Percentiles rank a stretch among this genome's conserved stretches.
Evolutionary conservation across 2,797 vertebrate genomes (phyloP).

Genomic region (Heterohyrax brucei): DNA sequence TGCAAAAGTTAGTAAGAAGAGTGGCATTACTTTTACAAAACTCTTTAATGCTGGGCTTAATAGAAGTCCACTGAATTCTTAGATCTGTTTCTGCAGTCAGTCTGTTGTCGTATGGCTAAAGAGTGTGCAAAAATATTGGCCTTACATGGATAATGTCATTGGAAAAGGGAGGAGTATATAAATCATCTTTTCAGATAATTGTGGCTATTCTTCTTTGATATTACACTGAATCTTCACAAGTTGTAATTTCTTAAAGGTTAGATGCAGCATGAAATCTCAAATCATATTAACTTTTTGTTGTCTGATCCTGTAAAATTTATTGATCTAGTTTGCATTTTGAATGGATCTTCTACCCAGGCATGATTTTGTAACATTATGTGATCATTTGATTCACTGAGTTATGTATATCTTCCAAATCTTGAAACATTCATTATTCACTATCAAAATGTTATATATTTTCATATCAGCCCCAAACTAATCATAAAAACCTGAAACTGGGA

Average conservation of each 20-base stretch:
- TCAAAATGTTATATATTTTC: slow-evolving; percentile 55
- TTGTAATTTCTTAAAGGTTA: slow-evolving; percentile 48
- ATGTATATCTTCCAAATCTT: slow-evolving; percentile 20
- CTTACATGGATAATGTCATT: slow-evolving; percentile 9
- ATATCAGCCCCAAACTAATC: slow-evolving; percentile 47
- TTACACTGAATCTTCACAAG: slow-evolving; percentile 54
- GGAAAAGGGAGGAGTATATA: slow-evolving; percentile 53
- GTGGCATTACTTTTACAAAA: slow-evolving; percentile 49
- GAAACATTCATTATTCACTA: slow-evolving; percentile 32
- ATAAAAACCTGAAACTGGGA: slow-evolving; percentile 35
- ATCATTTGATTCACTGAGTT: slow-evolving; percentile 57
- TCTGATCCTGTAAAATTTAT: slow-evolving; percentile 42
- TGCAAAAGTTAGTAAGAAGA: slow-evolving; percentile 56
- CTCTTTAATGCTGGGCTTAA: slow-evolving; percentile 27
- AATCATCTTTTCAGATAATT: slow-evolving; percentile 56
- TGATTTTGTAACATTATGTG: slow-evolving; percentile 67
- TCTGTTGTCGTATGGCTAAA: slow-evolving; percentile 49
- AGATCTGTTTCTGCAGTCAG: not conserved
- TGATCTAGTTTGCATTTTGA: slow-evolving; percentile 34
- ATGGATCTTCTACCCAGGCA: slow-evolving; percentile 9
- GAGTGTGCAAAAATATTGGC: slow-evolving; percentile 35
- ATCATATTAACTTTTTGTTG: slow-evolving; percentile 19
- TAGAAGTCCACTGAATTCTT: slow-evolving; percentile 44
- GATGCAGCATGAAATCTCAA: slow-evolving; percentile 41
- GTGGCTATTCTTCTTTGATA: slow-evolving; percentile 55